These are phyloP conservation scores for Acanthornis magna DNA, from an alignment of 2,797 vertebrate genomes.

Conservation along the genomic window DNA sequence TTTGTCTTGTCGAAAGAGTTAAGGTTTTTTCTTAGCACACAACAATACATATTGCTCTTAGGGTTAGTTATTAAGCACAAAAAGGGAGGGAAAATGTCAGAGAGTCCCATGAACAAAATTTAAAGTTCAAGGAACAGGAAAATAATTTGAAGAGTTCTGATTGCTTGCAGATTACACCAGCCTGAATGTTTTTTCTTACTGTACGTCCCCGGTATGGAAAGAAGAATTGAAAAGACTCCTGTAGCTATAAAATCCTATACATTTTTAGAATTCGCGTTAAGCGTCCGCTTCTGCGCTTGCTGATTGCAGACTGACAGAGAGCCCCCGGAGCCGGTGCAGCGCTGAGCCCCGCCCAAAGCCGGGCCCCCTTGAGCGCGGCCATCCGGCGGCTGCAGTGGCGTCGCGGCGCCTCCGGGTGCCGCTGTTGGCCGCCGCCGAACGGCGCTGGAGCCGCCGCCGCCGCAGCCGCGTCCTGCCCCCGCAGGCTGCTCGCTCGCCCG, in stretches of 20 bases:
- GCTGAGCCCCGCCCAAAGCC: neutral
- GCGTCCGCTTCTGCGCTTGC: no score
- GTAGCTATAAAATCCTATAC: no score
- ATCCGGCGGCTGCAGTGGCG: neutral
- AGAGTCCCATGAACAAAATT: neutral
- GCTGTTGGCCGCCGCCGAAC: neutral
- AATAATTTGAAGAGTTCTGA: no score
- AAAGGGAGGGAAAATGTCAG: neutral
- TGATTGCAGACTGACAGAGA: no score
- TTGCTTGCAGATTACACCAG: neutral
- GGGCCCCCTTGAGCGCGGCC: no score
- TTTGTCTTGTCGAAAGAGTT: neutral
- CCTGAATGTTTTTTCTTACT: neutral
- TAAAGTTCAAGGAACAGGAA: neutral
- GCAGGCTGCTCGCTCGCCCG: no score
- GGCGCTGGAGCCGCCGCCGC: neutral
- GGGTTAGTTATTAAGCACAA: neutral
- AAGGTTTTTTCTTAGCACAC: neutral
- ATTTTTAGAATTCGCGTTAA: no score
- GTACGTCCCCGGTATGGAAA: neutral
- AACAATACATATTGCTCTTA: neutral
- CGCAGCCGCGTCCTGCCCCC: no score
- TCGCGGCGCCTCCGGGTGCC: slow-evolving; percentile 55
- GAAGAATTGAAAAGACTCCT: neutral
- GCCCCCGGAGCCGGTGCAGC: neutral